phyloP scores from a whole-genome alignment of 2,797 vertebrate species.

The Huso huso region DNA sequence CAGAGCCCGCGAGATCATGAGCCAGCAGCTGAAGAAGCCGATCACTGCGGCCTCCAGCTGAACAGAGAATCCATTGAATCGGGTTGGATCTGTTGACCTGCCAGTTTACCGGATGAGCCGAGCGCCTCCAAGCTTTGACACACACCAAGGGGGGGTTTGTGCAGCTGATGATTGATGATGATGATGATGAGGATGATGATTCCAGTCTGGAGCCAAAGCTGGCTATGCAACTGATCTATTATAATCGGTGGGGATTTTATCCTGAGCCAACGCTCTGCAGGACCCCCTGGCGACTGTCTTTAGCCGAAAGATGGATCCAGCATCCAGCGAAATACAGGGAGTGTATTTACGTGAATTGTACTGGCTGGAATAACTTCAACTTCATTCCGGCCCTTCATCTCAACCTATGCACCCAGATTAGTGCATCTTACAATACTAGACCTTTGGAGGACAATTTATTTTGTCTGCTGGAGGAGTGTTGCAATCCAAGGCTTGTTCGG shows the following conservation, averaged over 20 bases:
- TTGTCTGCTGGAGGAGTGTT: constrained; percentile 32
- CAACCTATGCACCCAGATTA: constrained; percentile 31
- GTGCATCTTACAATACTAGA: constrained; percentile 23
- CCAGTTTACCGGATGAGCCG: constrained; percentile 16
- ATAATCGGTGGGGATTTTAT: neutral
- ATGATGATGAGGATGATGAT: constrained; percentile 19
- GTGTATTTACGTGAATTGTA: constrained; percentile 15
- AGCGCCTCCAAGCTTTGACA: constrained; percentile 21
- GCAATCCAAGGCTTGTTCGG: constrained; percentile 44
- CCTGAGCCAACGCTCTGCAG: constrained; percentile 13
- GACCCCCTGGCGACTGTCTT: constrained; percentile 30
- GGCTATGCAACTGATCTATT: constrained; percentile 19
- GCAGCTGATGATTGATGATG: too few relatives aligned
- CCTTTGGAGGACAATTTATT: constrained; percentile 53
- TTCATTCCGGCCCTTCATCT: constrained; percentile 19
- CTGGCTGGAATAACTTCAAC: constrained; percentile 27
- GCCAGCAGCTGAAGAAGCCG: constrained; percentile 95
- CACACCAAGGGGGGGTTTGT: too few relatives aligned
- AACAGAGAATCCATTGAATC: constrained; percentile 41
- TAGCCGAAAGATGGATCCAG: constrained; percentile 28
- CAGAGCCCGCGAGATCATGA: constrained; percentile 87
- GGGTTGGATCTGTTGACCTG: neutral
- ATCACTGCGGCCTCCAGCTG: constrained; percentile 96
- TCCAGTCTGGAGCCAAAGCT: constrained; percentile 26
- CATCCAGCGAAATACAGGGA: constrained; percentile 35